Evolutionary conservation across 64 coral and sea anemone genomes (phyloP), one percentile per base, ranked within the genome.

Genomic region (Pocillopora verrucosa): DNA sequence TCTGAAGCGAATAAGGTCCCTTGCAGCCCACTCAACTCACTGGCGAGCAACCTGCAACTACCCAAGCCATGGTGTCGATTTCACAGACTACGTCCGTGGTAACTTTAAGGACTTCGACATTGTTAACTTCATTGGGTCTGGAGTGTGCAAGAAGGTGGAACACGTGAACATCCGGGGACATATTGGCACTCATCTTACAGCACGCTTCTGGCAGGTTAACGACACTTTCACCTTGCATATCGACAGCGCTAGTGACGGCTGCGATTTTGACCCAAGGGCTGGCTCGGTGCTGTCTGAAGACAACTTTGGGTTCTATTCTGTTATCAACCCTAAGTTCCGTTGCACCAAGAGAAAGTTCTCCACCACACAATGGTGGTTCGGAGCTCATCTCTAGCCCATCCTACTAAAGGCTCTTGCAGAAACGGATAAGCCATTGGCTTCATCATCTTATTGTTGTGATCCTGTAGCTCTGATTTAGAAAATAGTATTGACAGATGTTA

Each of bases 11-110:
- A 89, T 89, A 58, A 75, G 78, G 24, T 16, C 4, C 30, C 14
- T 1, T 89, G 10, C 72, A 60, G 1, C 25, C n/a, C 58, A 22
- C 13, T 89, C 87, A 4, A 78, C 87, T 15, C 73, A 88, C 75
- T 88, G 87, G 87, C 87, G 56, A 0, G 87, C 70, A 51, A 87
- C 87, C 10, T 76, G 72, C 56, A 74, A 51, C 38, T 88, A 63
- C 13, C 58, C 63, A 26, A 13, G 15, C 11, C 34, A 60, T 63
- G 36, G 24, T 9, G 60, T 87, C 30, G 35, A 74, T 34, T 87
- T 73, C 67, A 69, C 3, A 87, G 84, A 87, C 73, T 87, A 87
- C 65, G 0, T 87, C 24, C 22, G 84, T 25, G 84, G 36, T 19
- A 87, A 74, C 25, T 87, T 87, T 36, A 58, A 41, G 4, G 67